phyloP scores from a whole-genome alignment of 1,140 invertebrate species.

The Listronotus oregonensis region DNA sequence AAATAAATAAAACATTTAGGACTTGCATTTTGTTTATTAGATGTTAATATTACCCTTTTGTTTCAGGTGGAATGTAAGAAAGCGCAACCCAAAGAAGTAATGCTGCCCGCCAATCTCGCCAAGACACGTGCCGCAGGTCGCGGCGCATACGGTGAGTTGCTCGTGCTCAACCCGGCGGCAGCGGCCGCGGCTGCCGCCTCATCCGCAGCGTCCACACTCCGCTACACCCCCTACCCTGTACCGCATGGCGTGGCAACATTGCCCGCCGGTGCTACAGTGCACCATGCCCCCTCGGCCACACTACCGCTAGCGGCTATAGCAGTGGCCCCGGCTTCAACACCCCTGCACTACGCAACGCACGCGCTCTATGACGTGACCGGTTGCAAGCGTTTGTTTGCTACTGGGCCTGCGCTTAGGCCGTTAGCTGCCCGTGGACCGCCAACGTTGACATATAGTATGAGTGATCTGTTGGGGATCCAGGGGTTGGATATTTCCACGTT shows the following conservation, averaged over 20 bases:
- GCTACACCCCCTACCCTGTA: conserved; percentile 68
- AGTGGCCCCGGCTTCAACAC: conserved; percentile 49
- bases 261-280: conserved; percentile 51
- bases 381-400: conserved; percentile 59
- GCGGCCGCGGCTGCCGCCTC: conserved; percentile 54
- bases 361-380: conserved; percentile 61
- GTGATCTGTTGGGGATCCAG: conserved; percentile 69
- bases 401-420: conserved; percentile 53
- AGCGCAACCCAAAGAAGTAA: conserved; percentile 99
- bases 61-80: conserved; percentile 99
- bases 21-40: no score
- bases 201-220: conserved; percentile 68
- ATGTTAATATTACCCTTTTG: no score
- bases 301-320: conserved; percentile 51
- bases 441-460: conserved; percentile 69
- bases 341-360: conserved; percentile 52
- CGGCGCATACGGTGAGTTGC: conserved; percentile 94
- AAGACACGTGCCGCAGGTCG: conserved; percentile 90
- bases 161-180: conserved; percentile 73
- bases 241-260: conserved; percentile 57
- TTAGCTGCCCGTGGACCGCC: conserved; percentile 55
- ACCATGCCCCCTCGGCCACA: conserved; percentile 47
- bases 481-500: conserved; percentile 66
- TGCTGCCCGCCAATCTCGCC: conserved; percentile 92
- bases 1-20: no score